Evolutionary conservation across 2,113 vertebrate species (phyloP).

Genomic region (Toxostoma redivivum): DNA sequence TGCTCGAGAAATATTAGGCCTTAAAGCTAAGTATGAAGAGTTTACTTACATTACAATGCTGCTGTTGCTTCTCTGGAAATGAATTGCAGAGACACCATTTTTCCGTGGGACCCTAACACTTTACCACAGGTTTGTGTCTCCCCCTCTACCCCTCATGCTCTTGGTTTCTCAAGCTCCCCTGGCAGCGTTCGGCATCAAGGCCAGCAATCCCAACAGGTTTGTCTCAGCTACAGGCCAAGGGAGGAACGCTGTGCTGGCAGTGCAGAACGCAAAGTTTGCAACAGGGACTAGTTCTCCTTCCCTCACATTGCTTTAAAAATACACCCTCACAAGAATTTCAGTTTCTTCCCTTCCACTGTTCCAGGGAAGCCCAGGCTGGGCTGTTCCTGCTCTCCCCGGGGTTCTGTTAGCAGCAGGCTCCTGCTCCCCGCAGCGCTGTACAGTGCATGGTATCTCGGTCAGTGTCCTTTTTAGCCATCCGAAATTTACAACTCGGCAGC

Average conservation of each 20-base stretch:
- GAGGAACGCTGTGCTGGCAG: neutral
- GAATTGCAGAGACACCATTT: neutral
- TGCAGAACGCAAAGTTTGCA: conserved; percentile 29
- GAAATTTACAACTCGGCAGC: conserved; percentile 23
- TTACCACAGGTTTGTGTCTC: neutral
- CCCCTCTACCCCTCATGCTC: neutral
- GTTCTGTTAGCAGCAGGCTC: conserved; percentile 47
- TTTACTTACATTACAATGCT: neutral
- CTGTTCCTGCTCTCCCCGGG: neutral
- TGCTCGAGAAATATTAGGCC: conserved; percentile 15
- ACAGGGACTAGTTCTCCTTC: conserved; percentile 22
- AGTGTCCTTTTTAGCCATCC: conserved; percentile 27
- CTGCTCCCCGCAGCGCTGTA: conserved; percentile 46
- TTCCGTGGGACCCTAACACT: neutral
- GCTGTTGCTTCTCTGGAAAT: neutral
- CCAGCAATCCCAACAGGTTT: fast-evolving
- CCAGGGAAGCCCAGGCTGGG: neutral
- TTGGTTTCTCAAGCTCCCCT: neutral
- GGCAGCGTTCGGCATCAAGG: neutral
- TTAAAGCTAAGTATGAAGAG: conserved; percentile 34
- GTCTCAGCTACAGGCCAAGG: neutral
- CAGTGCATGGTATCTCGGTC: conserved; percentile 63
- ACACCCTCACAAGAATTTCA: neutral
- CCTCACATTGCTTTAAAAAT: conserved; percentile 1
- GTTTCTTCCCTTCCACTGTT: neutral